Conservation (phyloP, 1,140 invertebrate genomes). For the Rhagoletis pomonella region DNA sequence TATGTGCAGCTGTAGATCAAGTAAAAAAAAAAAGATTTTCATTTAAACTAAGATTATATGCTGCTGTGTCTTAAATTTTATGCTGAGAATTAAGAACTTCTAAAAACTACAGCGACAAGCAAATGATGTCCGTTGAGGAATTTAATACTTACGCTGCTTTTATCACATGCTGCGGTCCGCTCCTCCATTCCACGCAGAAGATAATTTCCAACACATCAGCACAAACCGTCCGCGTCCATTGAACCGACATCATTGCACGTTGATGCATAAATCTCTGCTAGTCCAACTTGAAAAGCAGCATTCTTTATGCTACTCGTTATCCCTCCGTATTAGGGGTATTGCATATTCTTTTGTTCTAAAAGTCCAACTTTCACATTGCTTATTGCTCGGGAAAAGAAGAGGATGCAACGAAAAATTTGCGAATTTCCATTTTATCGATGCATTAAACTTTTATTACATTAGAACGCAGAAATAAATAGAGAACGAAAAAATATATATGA, state of each 20-base stretch:
- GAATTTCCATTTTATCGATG: slow-evolving; percentile 47
- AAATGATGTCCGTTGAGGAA: not conserved
- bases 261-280: slow-evolving; percentile 32
- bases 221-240: not conserved
- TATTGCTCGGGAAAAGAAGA: not conserved
- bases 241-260: not conserved
- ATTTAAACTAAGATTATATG: too few species aligned
- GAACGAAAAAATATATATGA: not conserved
- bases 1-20: too few species aligned
- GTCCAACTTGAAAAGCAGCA: not conserved
- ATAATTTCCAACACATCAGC: not conserved
- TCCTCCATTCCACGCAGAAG: not conserved
- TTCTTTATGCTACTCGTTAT: slow-evolving; percentile 34
- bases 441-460: slow-evolving; percentile 50
- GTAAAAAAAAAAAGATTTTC: too few species aligned
- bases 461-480: slow-evolving; percentile 1
- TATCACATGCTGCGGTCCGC: too few species aligned
- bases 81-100: too few species aligned
- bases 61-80: too few species aligned
- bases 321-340: not conserved
- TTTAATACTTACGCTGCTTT: not conserved
- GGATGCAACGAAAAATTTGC: slow-evolving; percentile 10
- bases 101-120: too few species aligned
- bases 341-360: slow-evolving; percentile 1
- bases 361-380: not conserved